Conservation (phyloP, 2,797 vertebrate species). For the Ispidina picta region DNA sequence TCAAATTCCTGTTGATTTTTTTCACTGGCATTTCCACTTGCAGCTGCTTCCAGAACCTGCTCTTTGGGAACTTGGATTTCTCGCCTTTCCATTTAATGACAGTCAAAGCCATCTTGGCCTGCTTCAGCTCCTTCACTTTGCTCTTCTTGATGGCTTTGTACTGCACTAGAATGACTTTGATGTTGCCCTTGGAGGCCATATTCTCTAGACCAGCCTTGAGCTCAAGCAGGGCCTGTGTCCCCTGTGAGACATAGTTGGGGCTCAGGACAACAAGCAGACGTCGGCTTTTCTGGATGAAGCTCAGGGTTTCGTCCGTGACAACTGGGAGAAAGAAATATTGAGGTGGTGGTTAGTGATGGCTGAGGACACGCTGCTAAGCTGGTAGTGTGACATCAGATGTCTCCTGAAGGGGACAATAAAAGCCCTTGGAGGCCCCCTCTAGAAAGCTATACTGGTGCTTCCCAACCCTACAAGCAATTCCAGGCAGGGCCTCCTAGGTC, state of each 20-base stretch:
- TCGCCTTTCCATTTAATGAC: conserved; percentile 94
- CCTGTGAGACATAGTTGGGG: conserved; percentile 87
- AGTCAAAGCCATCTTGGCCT: conserved; percentile 85
- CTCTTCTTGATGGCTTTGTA: conserved; percentile 84
- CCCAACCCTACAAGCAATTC: neutral
- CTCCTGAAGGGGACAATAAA: neutral
- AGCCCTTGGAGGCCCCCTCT: neutral
- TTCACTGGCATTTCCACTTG: conserved; percentile 88
- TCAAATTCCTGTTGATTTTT: conserved; percentile 60
- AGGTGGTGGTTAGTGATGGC: conserved; percentile 68
- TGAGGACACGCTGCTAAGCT: neutral
- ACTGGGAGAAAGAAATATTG: conserved; percentile 84
- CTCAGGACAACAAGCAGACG: conserved; percentile 93
- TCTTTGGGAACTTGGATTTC: conserved; percentile 85
- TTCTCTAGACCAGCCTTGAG: conserved; percentile 91
- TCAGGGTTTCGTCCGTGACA: conserved; percentile 96
- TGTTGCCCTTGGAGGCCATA: conserved; percentile 89
- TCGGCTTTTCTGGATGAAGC: conserved; percentile 92
- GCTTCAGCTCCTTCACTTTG: conserved; percentile 89
- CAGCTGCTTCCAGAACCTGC: conserved; percentile 93
- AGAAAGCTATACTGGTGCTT: neutral
- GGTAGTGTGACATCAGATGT: neutral
- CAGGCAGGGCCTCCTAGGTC: neutral
- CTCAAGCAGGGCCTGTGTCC: conserved; percentile 95
- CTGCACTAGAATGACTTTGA: conserved; percentile 93